Evolutionary conservation across 2,888 invertebrate species (phyloP), one percentile per base, ranked within the genome.

Genomic region (Sphaerophoria taeniata): DNA sequence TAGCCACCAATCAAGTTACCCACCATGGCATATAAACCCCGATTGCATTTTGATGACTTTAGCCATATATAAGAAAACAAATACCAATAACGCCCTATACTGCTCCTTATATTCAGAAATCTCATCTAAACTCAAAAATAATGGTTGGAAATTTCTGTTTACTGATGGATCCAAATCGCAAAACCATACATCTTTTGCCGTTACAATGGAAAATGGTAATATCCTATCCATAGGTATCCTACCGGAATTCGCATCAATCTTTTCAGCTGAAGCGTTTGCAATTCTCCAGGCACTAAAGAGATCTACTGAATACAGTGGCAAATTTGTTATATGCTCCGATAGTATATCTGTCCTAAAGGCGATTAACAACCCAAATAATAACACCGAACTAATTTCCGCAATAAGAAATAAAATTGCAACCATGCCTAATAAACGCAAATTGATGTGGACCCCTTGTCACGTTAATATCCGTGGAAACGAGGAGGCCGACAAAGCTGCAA

Each of bases 131-230:
- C 33, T 55, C 33, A 31, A 55, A 55, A 55, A 49, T 3, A n/a
- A 49, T 3, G 16, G 49, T 49, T 49, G 49, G 49, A 14, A 49
- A 14, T 49, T 49, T 33, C 31, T 55, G 5, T 55, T 55, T 55
- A 55, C 55, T 9, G 55, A 55, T 4, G 55, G 55, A 33, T 55
- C 55, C 6, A 55, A 55, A 55, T 55, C 34, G 16, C 49, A n/a
- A 49, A 49, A 4, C 16, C 3, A 49, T 6, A 49, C 49, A n/a
- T 49, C 49, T n/a, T 49, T 49, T 49, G 49, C 49, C 16, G 49
- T 49, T n/a, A 49, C 49, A 49, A 14, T n/a, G 6, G 55, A 55
- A 55, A 31, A 55, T 55, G 55, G 33, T 55, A 33, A 31, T 55
- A 55, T 55, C 31, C 24, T 53, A 4, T 4, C 12, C 33, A 53